Evolutionary conservation across 2,113 vertebrate genomes (phyloP).

Genomic region (Ameiurus melas): DNA sequence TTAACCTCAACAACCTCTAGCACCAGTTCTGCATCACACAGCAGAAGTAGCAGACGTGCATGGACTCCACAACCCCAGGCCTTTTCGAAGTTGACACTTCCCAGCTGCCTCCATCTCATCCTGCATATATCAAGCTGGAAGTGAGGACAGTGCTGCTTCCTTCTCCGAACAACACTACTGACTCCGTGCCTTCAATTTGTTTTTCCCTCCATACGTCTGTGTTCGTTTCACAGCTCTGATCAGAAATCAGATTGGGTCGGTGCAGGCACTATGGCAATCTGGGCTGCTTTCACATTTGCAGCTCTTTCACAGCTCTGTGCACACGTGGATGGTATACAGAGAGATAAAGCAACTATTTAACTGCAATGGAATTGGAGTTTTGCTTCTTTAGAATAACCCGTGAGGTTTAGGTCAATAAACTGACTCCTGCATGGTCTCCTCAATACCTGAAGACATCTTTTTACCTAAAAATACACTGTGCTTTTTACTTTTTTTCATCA

Average conservation of each 20-base stretch:
- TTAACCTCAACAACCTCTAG: slow-evolving; percentile 15
- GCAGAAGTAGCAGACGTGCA: slow-evolving; percentile 10
- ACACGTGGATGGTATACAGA: slow-evolving; percentile 2
- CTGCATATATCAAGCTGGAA: not conserved
- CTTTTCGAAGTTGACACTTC: slow-evolving; percentile 16
- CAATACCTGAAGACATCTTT: slow-evolving; percentile 12
- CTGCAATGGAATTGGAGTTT: not conserved
- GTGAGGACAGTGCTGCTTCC: not conserved
- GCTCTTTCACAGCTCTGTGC: slow-evolving; percentile 38
- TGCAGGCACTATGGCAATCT: slow-evolving; percentile 25
- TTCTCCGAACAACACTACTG: slow-evolving; percentile 24
- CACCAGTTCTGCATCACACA: not conserved
- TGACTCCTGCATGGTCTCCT: not conserved
- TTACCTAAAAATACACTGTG: not conserved
- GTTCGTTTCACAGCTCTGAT: slow-evolving; percentile 33
- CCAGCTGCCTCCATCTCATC: not conserved
- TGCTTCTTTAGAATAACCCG: slow-evolving; percentile 36
- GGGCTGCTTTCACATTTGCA: slow-evolving; percentile 20
- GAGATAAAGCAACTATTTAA: slow-evolving; percentile 32
- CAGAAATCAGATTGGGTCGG: slow-evolving; percentile 32
- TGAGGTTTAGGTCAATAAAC: slow-evolving; percentile 32
- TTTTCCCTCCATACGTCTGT: slow-evolving; percentile 20
- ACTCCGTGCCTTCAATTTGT: slow-evolving; percentile 32
- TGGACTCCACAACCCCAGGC: slow-evolving; percentile 23
- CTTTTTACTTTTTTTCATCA: not conserved